These are phyloP conservation scores for Tinamus major DNA, from an alignment of 2,797 vertebrate species.

Conservation along the genomic window DNA sequence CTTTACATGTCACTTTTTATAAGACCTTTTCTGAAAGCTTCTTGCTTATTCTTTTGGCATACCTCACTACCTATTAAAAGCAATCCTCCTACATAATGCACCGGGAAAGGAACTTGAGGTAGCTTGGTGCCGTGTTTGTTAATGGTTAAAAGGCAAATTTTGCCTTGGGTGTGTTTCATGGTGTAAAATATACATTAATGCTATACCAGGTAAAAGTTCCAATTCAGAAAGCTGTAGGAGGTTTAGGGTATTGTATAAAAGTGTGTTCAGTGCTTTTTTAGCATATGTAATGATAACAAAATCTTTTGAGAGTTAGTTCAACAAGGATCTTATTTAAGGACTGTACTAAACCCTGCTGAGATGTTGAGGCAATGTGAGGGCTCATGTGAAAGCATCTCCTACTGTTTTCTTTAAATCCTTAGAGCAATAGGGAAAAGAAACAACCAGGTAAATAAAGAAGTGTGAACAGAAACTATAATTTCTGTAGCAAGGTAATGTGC, in stretches of 20 bases:
- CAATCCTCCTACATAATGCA: background rate
- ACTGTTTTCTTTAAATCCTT: background rate
- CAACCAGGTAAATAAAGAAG: slow-evolving; percentile 17
- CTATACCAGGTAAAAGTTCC: background rate
- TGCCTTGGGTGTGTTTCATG: background rate
- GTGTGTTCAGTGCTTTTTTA: background rate
- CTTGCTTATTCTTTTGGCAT: slow-evolving; percentile 41
- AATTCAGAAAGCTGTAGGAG: background rate
- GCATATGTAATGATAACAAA: background rate
- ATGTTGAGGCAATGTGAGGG: background rate
- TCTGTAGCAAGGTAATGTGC: slow-evolving; percentile 25
- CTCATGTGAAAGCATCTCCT: background rate
- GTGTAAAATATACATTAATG: background rate
- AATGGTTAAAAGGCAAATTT: slow-evolving; percentile 40
- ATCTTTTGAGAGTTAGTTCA: background rate
- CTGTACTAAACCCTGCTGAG: background rate
- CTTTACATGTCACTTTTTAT: slow-evolving; percentile 39
- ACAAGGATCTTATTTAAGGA: background rate
- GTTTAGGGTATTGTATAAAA: background rate
- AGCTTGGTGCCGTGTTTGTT: background rate
- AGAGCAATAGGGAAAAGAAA: background rate
- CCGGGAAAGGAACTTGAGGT: background rate
- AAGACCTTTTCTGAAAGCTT: slow-evolving; percentile 31
- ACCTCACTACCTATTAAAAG: slow-evolving; percentile 26
- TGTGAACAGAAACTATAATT: slow-evolving; percentile 3